Evolutionary conservation across 2,113 vertebrate species (phyloP).

Genomic region (Cololabis saira): DNA sequence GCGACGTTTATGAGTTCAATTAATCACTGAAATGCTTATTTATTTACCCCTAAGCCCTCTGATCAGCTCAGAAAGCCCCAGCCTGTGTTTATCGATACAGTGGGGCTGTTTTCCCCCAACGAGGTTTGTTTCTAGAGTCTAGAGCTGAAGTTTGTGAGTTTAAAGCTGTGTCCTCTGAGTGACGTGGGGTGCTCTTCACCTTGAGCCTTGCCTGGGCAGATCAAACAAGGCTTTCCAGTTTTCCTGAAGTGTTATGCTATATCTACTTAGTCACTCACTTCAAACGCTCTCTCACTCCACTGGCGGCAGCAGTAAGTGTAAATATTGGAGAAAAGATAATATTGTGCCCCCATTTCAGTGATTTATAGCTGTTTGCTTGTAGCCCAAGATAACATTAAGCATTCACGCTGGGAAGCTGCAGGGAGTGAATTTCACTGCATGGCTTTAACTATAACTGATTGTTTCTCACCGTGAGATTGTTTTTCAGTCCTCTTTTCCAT

Average conservation of each 20-base stretch:
- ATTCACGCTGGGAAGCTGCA: slow-evolving; percentile 22
- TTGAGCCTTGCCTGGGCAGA: slow-evolving; percentile 16
- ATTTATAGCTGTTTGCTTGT: slow-evolving; percentile 52
- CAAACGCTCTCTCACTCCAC: slow-evolving; percentile 40
- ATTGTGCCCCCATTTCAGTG: slow-evolving; percentile 28
- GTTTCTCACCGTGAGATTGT: slow-evolving; percentile 15
- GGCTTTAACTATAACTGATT: slow-evolving; percentile 37
- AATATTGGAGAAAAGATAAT: slow-evolving; percentile 41
- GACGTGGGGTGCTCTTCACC: slow-evolving; percentile 24
- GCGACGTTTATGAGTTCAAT: background rate
- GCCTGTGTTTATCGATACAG: slow-evolving; percentile 86
- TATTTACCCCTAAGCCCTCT: slow-evolving; percentile 73
- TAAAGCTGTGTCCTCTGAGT: slow-evolving; percentile 53
- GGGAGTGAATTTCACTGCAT: slow-evolving; percentile 51
- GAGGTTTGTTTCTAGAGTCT: slow-evolving; percentile 84
- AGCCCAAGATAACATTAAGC: slow-evolving; percentile 39
- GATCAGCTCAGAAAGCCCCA: slow-evolving; percentile 79
- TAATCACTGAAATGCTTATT: slow-evolving; percentile 45
- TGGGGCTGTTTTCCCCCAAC: slow-evolving; percentile 88
- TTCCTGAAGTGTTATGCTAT: slow-evolving; percentile 43
- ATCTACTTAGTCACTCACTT: slow-evolving; percentile 49
- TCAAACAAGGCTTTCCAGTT: slow-evolving; percentile 34
- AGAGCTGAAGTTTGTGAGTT: slow-evolving; percentile 44
- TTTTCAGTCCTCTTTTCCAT: slow-evolving; percentile 25
- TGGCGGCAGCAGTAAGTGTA: slow-evolving; percentile 25